Evolutionary conservation across 2,113 vertebrate species (phyloP).

Genomic region (Oncorhynchus masou): DNA sequence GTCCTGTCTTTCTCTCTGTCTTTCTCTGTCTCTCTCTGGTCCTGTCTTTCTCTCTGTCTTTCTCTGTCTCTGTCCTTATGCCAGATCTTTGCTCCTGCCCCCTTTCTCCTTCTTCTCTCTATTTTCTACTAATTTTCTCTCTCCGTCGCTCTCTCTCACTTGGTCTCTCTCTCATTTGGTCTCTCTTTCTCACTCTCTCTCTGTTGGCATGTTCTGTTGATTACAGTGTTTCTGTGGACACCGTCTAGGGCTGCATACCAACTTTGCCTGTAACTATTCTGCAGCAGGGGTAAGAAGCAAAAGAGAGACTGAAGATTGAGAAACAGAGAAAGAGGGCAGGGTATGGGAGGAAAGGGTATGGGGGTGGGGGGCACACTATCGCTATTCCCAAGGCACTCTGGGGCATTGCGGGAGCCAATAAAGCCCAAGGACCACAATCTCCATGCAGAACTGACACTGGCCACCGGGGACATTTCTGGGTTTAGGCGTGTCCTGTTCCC

Average conservation of each 20-base stretch:
- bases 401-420: conserved; percentile 76
- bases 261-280: conserved; percentile 25
- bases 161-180: background rate
- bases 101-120: background rate
- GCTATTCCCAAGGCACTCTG: conserved; percentile 78
- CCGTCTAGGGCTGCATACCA: conserved; percentile 29
- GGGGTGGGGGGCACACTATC: conserved; percentile 55
- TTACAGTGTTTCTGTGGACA: conserved; percentile 34
- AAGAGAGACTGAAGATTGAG: background rate
- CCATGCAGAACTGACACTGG: conserved; percentile 78
- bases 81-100: background rate
- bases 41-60: background rate
- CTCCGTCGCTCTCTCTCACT: background rate
- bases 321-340: too few relatives aligned
- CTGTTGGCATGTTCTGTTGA: conserved; percentile 66
- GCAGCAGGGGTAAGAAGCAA: conserved; percentile 37
- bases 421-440: conserved; percentile 84
- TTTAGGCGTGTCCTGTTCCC: conserved; percentile 88
- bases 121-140: background rate
- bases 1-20: background rate
- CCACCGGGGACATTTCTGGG: conserved; percentile 83
- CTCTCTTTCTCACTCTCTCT: background rate
- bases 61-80: too few relatives aligned
- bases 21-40: background rate
- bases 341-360: conserved; percentile 5